Evolutionary conservation across 2,113 vertebrate species (phyloP).

Genomic region (Tylochromis polylepis): DNA sequence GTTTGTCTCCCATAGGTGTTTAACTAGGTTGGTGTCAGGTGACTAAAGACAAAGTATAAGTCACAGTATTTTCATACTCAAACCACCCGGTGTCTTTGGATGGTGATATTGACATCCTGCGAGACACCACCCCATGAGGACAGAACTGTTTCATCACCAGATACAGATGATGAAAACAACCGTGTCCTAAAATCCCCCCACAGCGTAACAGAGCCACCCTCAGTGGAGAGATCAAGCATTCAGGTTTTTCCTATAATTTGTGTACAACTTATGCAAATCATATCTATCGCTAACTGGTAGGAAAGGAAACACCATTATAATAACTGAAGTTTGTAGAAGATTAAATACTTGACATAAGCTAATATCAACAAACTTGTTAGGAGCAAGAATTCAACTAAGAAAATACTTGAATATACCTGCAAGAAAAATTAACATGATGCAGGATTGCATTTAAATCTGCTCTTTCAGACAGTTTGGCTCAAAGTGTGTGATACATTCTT

Average conservation of each 20-base stretch:
- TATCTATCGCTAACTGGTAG: background rate
- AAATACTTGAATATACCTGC: background rate
- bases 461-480: background rate
- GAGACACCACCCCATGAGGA: background rate
- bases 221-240: background rate
- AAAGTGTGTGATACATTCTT: accelerated
- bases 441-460: background rate
- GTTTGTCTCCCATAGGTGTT: background rate
- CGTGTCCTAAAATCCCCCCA: background rate
- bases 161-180: background rate
- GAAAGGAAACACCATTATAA: background rate
- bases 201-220: background rate
- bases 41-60: background rate
- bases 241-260: background rate
- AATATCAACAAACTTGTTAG: background rate
- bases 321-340: background rate
- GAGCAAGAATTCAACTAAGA: background rate
- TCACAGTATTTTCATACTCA: accelerated
- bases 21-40: background rate
- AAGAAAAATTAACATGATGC: background rate
- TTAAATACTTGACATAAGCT: background rate
- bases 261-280: background rate
- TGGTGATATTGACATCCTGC: background rate
- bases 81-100: background rate
- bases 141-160: background rate